These are phyloP conservation scores for Ooceraea biroi DNA, from an alignment of 1,140 invertebrate genomes.

Conservation along the genomic window DNA sequence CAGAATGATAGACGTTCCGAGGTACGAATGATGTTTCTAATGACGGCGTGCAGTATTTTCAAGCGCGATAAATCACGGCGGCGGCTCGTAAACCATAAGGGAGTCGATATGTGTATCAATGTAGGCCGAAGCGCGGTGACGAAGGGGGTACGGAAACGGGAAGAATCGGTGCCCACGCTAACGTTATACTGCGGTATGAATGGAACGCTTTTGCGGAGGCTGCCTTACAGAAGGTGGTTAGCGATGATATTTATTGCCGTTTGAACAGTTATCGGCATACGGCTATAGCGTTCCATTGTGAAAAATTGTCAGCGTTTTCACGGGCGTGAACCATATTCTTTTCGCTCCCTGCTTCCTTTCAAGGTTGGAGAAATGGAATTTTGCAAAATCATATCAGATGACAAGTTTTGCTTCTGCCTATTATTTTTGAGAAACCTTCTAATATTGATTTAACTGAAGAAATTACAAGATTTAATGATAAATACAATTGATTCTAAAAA, in stretches of 20 bases:
- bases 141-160: constrained; percentile 56
- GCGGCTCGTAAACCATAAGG: constrained; percentile 72
- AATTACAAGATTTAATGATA: not conserved
- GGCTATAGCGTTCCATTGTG: constrained; percentile 68
- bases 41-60: constrained; percentile 63
- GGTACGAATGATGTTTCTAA: constrained; percentile 70
- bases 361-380: constrained; percentile 8
- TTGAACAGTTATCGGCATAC: constrained; percentile 67
- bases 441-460: constrained; percentile 6
- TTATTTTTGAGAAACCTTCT: constrained; percentile 19
- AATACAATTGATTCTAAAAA: not conserved
- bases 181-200: constrained; percentile 70
- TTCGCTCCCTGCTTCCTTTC: constrained; percentile 48
- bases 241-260: constrained; percentile 75
- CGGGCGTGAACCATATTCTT: constrained; percentile 62
- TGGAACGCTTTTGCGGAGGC: constrained; percentile 73
- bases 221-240: constrained; percentile 73
- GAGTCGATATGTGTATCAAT: constrained; percentile 67
- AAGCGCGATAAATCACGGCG: constrained; percentile 69
- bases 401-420: constrained; percentile 16
- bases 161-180: constrained; percentile 57
- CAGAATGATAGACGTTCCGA: constrained; percentile 53
- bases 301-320: constrained; percentile 71
- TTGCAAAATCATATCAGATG: not conserved
- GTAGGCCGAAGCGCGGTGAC: constrained; percentile 55